phyloP scores from a whole-genome alignment of 2,888 invertebrate genomes.

The Gryllus longicercus region DNA sequence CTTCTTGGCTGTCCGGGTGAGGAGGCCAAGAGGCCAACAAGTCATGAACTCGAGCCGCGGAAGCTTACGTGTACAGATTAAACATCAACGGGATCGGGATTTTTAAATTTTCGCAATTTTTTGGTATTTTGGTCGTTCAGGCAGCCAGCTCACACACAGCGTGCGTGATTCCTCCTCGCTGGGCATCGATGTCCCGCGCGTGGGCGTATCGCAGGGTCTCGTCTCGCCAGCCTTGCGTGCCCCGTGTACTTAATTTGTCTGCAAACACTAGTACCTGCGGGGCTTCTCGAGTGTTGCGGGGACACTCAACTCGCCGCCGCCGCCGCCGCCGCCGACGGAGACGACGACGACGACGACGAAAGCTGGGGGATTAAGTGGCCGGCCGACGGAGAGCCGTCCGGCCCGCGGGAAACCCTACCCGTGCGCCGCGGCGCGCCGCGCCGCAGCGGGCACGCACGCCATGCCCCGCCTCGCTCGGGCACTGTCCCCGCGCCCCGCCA shows the following conservation, averaged over 20 bases:
- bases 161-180: too few species aligned
- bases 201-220: background rate
- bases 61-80: too few species aligned
- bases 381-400: background rate
- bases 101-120: too few species aligned
- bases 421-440: background rate
- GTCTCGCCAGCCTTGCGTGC: background rate
- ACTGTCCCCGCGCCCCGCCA: too few species aligned
- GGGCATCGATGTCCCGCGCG: too few species aligned
- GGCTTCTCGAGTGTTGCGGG: background rate
- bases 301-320: slow-evolving; percentile 4
- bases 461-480: too few species aligned
- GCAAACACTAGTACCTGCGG: background rate
- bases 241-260: slow-evolving; percentile 11
- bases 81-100: too few species aligned
- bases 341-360: background rate
- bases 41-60: too few species aligned
- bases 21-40: too few species aligned
- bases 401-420: background rate
- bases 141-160: too few species aligned
- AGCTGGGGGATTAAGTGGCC: background rate
- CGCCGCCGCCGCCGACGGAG: background rate
- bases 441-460: background rate
- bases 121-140: too few species aligned
- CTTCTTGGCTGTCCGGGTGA: too few species aligned